phyloP scores from a whole-genome alignment of 2,797 vertebrate species.

The Chromis chromis region DNA sequence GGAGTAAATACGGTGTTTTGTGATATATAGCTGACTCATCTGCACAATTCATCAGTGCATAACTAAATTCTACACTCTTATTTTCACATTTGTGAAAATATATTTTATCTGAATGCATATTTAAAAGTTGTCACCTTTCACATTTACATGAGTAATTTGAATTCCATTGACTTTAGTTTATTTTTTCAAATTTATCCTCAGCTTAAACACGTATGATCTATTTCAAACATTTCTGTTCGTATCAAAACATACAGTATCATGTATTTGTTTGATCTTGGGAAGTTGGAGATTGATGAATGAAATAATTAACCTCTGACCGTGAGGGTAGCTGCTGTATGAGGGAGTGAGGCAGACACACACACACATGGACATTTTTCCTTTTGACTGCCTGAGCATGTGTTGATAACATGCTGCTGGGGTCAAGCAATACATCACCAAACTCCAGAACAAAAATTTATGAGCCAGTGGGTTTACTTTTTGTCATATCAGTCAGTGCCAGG shows the following conservation, averaged over 20 bases:
- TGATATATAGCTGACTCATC: slow-evolving; percentile 1
- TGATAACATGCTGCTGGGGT: slow-evolving; percentile 27
- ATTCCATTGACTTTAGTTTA: slow-evolving; percentile 1
- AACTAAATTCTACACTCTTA: not conserved
- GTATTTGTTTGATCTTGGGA: slow-evolving; percentile 41
- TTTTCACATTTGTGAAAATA: not conserved
- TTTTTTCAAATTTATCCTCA: slow-evolving; percentile 9
- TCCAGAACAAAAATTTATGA: slow-evolving; percentile 34
- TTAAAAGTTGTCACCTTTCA: slow-evolving; percentile 15
- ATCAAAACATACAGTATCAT: slow-evolving; percentile 17
- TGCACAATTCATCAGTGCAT: not conserved
- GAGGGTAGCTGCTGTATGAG: slow-evolving; percentile 14
- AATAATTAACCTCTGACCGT: slow-evolving; percentile 19
- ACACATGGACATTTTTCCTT: slow-evolving; percentile 15
- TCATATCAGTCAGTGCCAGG: slow-evolving; percentile 51
- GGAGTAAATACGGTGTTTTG: slow-evolving; percentile 26
- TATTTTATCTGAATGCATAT: slow-evolving; percentile 10
- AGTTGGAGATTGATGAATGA: slow-evolving; percentile 24
- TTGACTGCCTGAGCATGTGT: slow-evolving; percentile 32
- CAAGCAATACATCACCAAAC: slow-evolving; percentile 21
- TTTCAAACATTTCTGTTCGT: slow-evolving; percentile 18
- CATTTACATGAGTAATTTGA: slow-evolving; percentile 9
- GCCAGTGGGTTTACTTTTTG: slow-evolving; percentile 27
- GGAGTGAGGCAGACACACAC: slow-evolving; percentile 2
- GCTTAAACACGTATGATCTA: slow-evolving; percentile 6